These are phyloP conservation scores for Argyresthia goedartella DNA, from an alignment of 2,888 invertebrate genomes.

Conservation along the genomic window DNA sequence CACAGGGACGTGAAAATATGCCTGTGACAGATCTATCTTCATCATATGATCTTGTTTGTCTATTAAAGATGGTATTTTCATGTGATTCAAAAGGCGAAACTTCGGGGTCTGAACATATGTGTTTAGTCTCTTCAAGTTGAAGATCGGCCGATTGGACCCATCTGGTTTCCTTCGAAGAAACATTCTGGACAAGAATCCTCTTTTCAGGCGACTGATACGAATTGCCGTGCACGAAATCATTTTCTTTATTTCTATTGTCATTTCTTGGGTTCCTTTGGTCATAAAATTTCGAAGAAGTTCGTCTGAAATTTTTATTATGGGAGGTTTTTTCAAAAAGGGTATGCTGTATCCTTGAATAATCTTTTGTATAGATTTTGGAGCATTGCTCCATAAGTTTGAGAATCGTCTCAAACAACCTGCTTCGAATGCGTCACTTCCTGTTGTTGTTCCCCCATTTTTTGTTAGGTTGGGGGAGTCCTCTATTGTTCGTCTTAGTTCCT, in stretches of 20 bases:
- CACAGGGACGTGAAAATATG: slow-evolving; percentile 10
- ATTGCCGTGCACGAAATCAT: background rate
- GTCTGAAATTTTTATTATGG: background rate
- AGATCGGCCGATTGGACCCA: background rate
- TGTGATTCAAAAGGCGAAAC: slow-evolving; percentile 10
- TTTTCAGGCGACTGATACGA: background rate
- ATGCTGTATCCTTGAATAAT: slow-evolving; percentile 9
- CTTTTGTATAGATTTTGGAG: slow-evolving; percentile 4
- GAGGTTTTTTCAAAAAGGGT: slow-evolving; percentile 6
- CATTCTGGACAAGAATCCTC: background rate
- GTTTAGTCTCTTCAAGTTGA: slow-evolving; percentile 2
- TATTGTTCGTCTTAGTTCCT: too few species aligned
- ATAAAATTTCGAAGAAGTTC: background rate
- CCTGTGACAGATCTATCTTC: slow-evolving; percentile 12
- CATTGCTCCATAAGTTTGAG: slow-evolving; percentile 4
- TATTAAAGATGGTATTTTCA: slow-evolving; percentile 10
- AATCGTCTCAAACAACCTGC: background rate
- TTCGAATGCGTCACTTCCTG: too few species aligned
- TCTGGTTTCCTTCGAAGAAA: background rate
- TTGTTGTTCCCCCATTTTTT: too few species aligned
- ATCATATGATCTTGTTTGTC: slow-evolving; percentile 10
- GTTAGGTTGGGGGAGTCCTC: too few species aligned
- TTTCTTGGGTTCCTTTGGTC: background rate
- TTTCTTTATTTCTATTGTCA: background rate
- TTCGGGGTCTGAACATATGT: slow-evolving; percentile 6